phyloP scores from a whole-genome alignment of 2,888 invertebrate genomes.

The Hemaris fuciformis region DNA sequence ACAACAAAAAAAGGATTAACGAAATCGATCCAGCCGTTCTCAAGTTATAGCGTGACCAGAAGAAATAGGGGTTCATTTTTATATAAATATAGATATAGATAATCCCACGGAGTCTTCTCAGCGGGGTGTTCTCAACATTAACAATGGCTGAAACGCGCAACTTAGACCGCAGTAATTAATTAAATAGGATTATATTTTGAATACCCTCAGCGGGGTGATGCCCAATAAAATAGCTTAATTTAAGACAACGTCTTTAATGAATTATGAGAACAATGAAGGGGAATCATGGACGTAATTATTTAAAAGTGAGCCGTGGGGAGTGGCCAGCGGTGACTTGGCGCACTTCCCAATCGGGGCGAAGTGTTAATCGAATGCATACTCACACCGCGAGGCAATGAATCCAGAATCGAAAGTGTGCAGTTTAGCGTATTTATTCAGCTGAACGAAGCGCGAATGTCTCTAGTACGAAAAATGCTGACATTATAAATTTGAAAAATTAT shows the following conservation, averaged over 20 bases:
- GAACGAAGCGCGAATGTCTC: conserved; percentile 5
- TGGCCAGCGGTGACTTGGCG: conserved; percentile 30
- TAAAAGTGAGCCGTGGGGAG: conserved; percentile 1
- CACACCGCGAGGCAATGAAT: conserved; percentile 21
- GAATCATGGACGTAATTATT: not conserved
- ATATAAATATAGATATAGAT: too few species aligned
- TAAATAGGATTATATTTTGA: conserved; percentile 36
- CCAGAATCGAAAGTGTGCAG: conserved; percentile 15
- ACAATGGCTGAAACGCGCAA: conserved; percentile 23
- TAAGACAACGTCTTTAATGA: conserved; percentile 26
- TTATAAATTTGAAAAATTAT: too few species aligned
- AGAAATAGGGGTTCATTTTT: too few species aligned
- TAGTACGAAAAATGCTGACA: conserved; percentile 17
- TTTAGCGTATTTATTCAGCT: conserved; percentile 18
- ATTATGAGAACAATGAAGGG: conserved; percentile 4
- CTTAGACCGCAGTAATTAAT: conserved; percentile 37
- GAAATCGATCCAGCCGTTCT: too few species aligned
- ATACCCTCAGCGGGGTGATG: conserved; percentile 31
- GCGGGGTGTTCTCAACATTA: conserved; percentile 17
- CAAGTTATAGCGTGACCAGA: too few species aligned
- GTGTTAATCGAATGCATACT: conserved; percentile 29
- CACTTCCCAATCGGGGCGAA: conserved; percentile 27
- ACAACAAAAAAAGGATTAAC: too few species aligned
- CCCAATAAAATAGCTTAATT: conserved; percentile 36
- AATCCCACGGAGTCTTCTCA: not conserved